Percentiles rank a stretch among this genome's conserved stretches.
These are phyloP conservation scores for Cinclus cinclus DNA, from an alignment of 2,113 vertebrate species.

Conservation along the genomic window DNA sequence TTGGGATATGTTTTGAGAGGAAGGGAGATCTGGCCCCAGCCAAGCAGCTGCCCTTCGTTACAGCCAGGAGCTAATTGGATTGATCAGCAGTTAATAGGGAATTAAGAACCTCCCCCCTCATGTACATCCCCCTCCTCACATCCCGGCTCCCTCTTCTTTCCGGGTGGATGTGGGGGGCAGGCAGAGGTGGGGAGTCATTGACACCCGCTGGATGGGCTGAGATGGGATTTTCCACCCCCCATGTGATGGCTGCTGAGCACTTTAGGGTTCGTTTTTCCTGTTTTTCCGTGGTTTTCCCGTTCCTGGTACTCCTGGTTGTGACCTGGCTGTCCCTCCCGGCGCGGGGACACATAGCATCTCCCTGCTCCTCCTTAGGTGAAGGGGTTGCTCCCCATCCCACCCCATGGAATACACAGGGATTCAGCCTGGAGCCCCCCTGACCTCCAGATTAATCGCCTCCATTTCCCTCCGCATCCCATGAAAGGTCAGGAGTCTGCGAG, in stretches of 20 bases:
- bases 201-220: too few relatives aligned
- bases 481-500: slow-evolving; percentile 49
- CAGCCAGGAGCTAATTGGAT: slow-evolving; percentile 71
- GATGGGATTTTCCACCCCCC: neutral
- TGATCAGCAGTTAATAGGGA: slow-evolving; percentile 77
- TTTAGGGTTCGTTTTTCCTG: neutral
- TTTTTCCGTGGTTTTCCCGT: neutral
- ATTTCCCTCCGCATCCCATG: neutral
- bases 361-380: neutral
- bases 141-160: neutral
- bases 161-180: neutral
- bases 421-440: neutral
- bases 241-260: neutral
- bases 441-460: slow-evolving; percentile 43
- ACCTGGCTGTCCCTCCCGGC: neutral
- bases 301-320: neutral
- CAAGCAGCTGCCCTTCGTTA: slow-evolving; percentile 79
- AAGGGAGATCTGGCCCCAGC: neutral
- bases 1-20: neutral
- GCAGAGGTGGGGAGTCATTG: neutral
- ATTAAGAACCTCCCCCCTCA: slow-evolving; percentile 16
- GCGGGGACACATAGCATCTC: neutral
- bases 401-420: fast-evolving
- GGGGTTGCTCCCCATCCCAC: neutral
- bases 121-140: neutral